These are phyloP conservation scores for Catocala nupta DNA, from an alignment of 2,888 invertebrate species.

Conservation along the genomic window DNA sequence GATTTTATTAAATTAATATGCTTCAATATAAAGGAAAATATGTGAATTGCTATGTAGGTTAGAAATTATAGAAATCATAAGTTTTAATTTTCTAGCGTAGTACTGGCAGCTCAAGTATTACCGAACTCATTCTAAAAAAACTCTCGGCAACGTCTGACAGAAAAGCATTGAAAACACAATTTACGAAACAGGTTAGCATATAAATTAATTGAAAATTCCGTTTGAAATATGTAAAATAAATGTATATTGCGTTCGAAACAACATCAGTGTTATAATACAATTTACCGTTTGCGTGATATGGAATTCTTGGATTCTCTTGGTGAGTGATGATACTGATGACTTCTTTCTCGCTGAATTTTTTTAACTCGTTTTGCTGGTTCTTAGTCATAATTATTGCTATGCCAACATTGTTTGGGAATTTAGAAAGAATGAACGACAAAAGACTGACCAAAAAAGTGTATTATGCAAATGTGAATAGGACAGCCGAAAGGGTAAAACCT, in stretches of 20 bases:
- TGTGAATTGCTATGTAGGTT: too few relatives aligned
- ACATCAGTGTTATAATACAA: constrained; percentile 23
- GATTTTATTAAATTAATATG: too few relatives aligned
- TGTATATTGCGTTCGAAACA: constrained; percentile 19
- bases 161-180: constrained; percentile 36
- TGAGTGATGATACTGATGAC: constrained; percentile 51
- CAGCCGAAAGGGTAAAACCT: too few relatives aligned
- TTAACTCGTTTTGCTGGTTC: neutral
- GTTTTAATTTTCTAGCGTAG: too few relatives aligned
- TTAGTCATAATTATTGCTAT: too few relatives aligned
- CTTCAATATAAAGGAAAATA: too few relatives aligned
- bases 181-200: constrained; percentile 33
- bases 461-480: too few relatives aligned
- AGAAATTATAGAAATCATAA: too few relatives aligned
- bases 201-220: constrained; percentile 48
- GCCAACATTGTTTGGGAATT: too few relatives aligned
- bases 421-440: too few relatives aligned
- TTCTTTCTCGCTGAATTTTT: neutral
- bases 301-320: constrained; percentile 76
- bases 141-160: constrained; percentile 37
- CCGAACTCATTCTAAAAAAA: constrained; percentile 5
- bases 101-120: neutral
- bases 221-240: constrained; percentile 57
- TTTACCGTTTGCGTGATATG: constrained; percentile 58
- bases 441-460: too few relatives aligned